Evolutionary conservation across 2,797 vertebrate genomes (phyloP).

Genomic region (Sebastes matsubarae): DNA sequence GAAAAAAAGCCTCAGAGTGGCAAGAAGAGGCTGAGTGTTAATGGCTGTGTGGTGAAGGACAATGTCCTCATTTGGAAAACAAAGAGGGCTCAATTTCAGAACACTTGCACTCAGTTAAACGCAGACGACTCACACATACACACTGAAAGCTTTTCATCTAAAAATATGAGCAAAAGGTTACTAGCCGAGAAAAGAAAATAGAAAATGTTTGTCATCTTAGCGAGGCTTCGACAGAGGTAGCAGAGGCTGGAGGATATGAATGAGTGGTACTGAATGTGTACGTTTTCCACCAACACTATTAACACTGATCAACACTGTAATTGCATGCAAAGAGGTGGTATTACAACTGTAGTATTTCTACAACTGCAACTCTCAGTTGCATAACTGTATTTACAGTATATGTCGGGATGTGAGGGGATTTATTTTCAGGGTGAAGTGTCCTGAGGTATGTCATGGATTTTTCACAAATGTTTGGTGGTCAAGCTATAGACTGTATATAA

Average conservation of each 20-base stretch:
- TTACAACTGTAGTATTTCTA: background rate
- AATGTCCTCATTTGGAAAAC: constrained; percentile 43
- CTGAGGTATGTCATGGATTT: background rate
- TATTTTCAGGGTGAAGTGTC: background rate
- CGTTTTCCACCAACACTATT: background rate
- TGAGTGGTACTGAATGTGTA: background rate
- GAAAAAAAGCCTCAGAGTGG: background rate
- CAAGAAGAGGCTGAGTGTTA: constrained; percentile 13
- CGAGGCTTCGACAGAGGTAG: background rate
- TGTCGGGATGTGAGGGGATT: background rate
- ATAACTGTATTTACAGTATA: background rate
- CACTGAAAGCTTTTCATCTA: background rate
- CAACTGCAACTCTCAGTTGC: background rate
- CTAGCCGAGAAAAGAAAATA: background rate
- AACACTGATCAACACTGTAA: background rate
- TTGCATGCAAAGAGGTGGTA: background rate
- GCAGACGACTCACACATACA: background rate
- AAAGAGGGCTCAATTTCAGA: constrained; percentile 2
- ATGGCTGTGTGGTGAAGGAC: constrained; percentile 39
- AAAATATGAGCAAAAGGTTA: background rate
- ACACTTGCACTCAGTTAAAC: background rate
- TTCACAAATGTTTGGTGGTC: no score
- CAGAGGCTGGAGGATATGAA: background rate
- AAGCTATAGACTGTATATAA: no score
- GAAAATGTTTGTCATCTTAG: background rate